Base-by-base conservation (phyloP, 2,113 vertebrate species). In the Phoenicopterus ruber region DNA sequence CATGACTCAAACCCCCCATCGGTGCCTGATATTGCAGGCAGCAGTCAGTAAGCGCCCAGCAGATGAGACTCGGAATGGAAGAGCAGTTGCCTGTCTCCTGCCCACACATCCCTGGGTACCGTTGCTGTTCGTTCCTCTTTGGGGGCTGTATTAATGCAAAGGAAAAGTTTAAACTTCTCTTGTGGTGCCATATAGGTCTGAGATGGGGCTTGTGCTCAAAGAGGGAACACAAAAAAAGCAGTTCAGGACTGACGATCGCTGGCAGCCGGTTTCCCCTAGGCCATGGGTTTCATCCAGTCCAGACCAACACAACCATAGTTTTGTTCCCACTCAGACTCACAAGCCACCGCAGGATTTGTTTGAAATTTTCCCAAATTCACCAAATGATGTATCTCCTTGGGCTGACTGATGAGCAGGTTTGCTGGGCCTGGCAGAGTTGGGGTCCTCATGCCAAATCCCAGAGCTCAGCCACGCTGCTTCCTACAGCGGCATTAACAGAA, bases 401-500 rank as follows among this genome's bases (percentile, higher is more conserved):
- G 26, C 26, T 47, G 17, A 12, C 20, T 8, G 29, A 6, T 11
- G 80, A 76, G 69, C 29, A 9, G 21, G 46, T 61, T 84, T 24
- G 47, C n/a, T 31, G 47, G 46, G 36, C 44, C 67, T 59, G 25
- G 54, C 72, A 50, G 55, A 31, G 81, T 6, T 74, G 85, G n/a
- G 54, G 3, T 67, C n/a, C 36, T 69, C 13, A 2, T 13, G n/a
- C n/a, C 17, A 13, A 21, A 17, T 28, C 86, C 61, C 73, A 18
- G 34, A 55, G 63, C 62, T 71, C 31, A 13, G 36, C 22, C 47
- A 6, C 36, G 0, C 4, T 1, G 0, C 12, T 44, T 59, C 82
- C 74, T n/a, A 1, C n/a, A 29, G 34, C 0, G 0, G 55, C 49
- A 5, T 7, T 8, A 13, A 16, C 1, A 1, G 34, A 38, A 36